Percentiles rank a stretch among this genome's conserved stretches.
phyloP scores from a whole-genome alignment of 2,888 invertebrate genomes.

The Euclidia mi region DNA sequence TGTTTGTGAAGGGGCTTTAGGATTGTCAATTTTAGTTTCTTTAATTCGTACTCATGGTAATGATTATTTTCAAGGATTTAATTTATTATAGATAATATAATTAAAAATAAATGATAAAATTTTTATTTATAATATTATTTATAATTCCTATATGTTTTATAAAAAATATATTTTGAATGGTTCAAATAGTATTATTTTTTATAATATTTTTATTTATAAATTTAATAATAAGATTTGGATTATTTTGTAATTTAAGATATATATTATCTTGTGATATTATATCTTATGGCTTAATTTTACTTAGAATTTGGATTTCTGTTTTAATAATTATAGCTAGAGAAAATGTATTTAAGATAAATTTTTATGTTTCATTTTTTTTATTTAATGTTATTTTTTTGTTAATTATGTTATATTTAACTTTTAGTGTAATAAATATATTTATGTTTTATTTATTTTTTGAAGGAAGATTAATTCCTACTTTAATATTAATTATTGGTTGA shows the following conservation, averaged over 20 bases:
- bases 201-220: constrained; percentile 85
- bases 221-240: constrained; percentile 70
- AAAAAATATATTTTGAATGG: constrained; percentile 87
- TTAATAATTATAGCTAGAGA: constrained; percentile 91
- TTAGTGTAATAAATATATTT: constrained; percentile 90
- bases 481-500: constrained; percentile 92
- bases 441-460: constrained; percentile 94
- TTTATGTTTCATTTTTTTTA: constrained; percentile 87
- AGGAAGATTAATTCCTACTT: constrained; percentile 91
- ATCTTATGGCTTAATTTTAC: constrained; percentile 88
- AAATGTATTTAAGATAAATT: constrained; percentile 79
- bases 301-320: constrained; percentile 90
- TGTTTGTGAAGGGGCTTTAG: constrained; percentile 92
- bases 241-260: constrained; percentile 79
- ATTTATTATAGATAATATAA: constrained; percentile 71
- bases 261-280: constrained; percentile 85
- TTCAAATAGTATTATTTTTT: constrained; percentile 86
- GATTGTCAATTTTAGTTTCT: constrained; percentile 90
- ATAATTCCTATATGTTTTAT: constrained; percentile 87
- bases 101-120: constrained; percentile 84
- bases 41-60: constrained; percentile 91
- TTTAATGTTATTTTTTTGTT: constrained; percentile 87
- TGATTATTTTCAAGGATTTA: constrained; percentile 91
- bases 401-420: constrained; percentile 89
- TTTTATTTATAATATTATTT: constrained; percentile 84